These are phyloP conservation scores for Scylla paramamosain DNA, from an alignment of 1,140 invertebrate genomes.

Conservation along the genomic window DNA sequence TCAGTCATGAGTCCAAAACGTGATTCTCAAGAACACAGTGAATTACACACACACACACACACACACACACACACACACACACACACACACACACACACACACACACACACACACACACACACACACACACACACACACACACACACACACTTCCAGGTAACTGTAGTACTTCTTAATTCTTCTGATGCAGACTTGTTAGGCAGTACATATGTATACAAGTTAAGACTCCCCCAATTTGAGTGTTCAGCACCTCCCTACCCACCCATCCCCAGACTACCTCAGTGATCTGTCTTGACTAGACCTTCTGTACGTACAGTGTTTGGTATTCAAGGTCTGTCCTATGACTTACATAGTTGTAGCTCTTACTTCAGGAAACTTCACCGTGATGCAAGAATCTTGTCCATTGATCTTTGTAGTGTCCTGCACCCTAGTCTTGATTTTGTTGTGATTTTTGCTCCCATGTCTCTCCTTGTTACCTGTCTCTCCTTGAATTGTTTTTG, in stretches of 20 bases:
- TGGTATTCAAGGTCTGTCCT: not conserved
- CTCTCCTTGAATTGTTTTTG: no score
- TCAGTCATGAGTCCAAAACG: no score
- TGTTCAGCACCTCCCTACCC: not conserved
- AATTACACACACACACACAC: no score
- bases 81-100: no score
- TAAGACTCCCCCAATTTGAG: conserved; percentile 16
- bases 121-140: conserved; percentile 16
- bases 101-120: no score
- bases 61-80: no score
- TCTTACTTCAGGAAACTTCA: conserved; percentile 1
- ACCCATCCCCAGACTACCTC: conserved; percentile 18
- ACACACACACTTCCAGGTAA: not conserved
- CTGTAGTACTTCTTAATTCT: not conserved
- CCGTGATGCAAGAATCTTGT: not conserved
- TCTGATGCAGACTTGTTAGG: not conserved
- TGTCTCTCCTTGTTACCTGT: not conserved
- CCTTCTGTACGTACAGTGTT: not conserved
- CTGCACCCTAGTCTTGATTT: not conserved
- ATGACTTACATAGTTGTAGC: conserved; percentile 8
- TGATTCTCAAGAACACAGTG: no score
- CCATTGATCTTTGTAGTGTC: not conserved
- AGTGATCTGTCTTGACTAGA: conserved; percentile 7
- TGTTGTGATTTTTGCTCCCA: not conserved
- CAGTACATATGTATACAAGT: not conserved